Evolutionary conservation across 1,140 invertebrate species (phyloP).

Genomic region (Nasonia vitripennis): DNA sequence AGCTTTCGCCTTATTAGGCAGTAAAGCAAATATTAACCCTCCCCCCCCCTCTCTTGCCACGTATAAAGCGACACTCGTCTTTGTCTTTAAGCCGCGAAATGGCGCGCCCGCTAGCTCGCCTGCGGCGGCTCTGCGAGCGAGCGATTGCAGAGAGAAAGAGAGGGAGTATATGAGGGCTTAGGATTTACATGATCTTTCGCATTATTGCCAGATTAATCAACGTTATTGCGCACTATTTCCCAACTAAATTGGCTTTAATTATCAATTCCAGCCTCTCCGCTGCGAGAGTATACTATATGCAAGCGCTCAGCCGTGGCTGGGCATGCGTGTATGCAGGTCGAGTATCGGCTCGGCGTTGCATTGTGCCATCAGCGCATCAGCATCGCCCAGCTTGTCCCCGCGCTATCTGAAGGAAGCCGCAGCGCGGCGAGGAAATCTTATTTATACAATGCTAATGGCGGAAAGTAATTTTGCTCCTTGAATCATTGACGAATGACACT

Average conservation of each 20-base stretch:
- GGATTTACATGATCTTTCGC: conserved; percentile 36
- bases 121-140: background rate
- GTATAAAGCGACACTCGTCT: conserved; percentile 12
- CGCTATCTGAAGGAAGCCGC: too few relatives aligned
- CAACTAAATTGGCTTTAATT: conserved; percentile 19
- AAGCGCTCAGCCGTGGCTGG: background rate
- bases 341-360: too few relatives aligned
- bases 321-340: too few relatives aligned
- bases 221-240: conserved; percentile 20
- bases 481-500: background rate
- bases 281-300: background rate
- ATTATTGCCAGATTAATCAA: conserved; percentile 40
- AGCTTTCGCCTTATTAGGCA: conserved; percentile 44
- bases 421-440: too few relatives aligned
- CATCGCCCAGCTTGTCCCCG: too few relatives aligned
- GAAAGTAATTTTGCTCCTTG: too few relatives aligned
- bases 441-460: too few relatives aligned
- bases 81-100: conserved; percentile 37
- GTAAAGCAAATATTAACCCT: conserved; percentile 46
- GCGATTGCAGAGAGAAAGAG: background rate
- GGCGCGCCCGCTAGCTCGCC: background rate
- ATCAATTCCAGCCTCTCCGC: conserved; percentile 16
- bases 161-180: background rate
- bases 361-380: too few relatives aligned
- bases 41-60: background rate